Evolutionary conservation across 2,888 invertebrate species (phyloP).

Genomic region (Panopea generosa): DNA sequence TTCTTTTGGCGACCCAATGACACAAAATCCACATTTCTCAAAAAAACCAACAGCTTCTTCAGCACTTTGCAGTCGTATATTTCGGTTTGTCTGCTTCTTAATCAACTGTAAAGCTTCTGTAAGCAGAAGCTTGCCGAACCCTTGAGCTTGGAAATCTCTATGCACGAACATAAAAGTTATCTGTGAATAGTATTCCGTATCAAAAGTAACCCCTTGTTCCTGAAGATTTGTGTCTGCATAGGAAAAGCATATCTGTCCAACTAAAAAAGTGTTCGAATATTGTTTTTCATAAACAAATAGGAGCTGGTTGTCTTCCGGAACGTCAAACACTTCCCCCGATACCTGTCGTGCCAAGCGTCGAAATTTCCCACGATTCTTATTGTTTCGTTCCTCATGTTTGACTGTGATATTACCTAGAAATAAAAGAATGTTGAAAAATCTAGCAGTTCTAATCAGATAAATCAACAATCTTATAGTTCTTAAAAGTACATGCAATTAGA

Average conservation of each 20-base stretch:
- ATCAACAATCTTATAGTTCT: too few species aligned
- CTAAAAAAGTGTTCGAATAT: slow-evolving; percentile 27
- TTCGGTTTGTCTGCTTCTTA: slow-evolving; percentile 33
- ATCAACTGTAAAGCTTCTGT: slow-evolving; percentile 56
- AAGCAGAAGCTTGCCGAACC: slow-evolving; percentile 62
- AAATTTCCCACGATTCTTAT: slow-evolving; percentile 60
- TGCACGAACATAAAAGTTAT: slow-evolving; percentile 73
- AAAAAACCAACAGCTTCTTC: slow-evolving; percentile 67
- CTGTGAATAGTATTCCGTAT: slow-evolving; percentile 64
- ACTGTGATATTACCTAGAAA: slow-evolving; percentile 45
- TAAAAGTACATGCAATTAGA: too few species aligned
- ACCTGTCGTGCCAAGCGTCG: slow-evolving; percentile 71
- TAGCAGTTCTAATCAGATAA: too few species aligned
- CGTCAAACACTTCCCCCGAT: slow-evolving; percentile 68
- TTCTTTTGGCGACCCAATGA: slow-evolving; percentile 59
- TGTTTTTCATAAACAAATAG: slow-evolving; percentile 62
- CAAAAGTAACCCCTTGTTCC: slow-evolving; percentile 55
- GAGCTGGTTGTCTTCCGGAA: slow-evolving; percentile 69
- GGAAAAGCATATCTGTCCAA: slow-evolving; percentile 65
- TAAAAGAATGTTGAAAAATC: too few species aligned
- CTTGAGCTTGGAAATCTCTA: slow-evolving; percentile 63
- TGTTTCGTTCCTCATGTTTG: slow-evolving; percentile 28
- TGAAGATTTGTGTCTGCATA: slow-evolving; percentile 36
- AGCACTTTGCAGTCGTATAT: slow-evolving; percentile 70
- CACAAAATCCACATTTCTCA: slow-evolving; percentile 65